A percentile compares a stretch with the other conserved stretches of the same genome.
phyloP scores from a whole-genome alignment of 2,888 invertebrate species.

The Hyposoter dolosus region DNA sequence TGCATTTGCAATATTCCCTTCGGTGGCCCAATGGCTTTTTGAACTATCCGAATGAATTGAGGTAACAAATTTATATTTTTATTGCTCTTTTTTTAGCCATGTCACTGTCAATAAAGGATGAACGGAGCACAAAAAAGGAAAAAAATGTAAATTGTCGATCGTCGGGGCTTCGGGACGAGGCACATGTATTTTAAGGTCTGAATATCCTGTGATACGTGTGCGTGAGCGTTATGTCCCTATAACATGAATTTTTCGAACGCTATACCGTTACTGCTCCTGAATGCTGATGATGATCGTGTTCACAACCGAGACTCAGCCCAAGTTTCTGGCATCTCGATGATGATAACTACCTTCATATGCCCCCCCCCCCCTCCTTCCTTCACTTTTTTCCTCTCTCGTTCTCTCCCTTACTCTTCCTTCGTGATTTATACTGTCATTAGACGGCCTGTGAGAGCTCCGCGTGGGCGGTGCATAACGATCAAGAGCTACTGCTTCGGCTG shows the following conservation, averaged over 20 bases:
- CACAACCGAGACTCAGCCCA: slow-evolving; percentile 53
- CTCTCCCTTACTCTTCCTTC: slow-evolving; percentile 50
- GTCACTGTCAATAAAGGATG: not conserved
- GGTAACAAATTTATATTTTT: not conserved
- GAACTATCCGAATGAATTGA: not conserved
- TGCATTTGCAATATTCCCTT: not conserved
- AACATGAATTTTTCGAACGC: slow-evolving; percentile 65
- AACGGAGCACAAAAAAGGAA: slow-evolving; percentile 14
- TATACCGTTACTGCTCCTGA: slow-evolving; percentile 49
- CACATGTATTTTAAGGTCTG: slow-evolving; percentile 8
- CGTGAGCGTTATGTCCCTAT: slow-evolving; percentile 38
- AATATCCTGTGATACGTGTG: slow-evolving; percentile 29
- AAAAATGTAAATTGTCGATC: slow-evolving; percentile 19
- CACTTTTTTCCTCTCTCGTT: slow-evolving; percentile 65
- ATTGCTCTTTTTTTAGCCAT: not conserved
- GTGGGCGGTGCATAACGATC: slow-evolving; percentile 79
- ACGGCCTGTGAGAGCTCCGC: slow-evolving; percentile 74
- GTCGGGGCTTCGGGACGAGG: slow-evolving; percentile 35
- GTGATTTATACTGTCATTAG: slow-evolving; percentile 81
- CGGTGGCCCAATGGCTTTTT: not conserved
- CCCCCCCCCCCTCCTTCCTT: slow-evolving; percentile 71
- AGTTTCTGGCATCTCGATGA: slow-evolving; percentile 75
- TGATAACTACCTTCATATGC: slow-evolving; percentile 77
- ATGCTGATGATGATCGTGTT: slow-evolving; percentile 52
- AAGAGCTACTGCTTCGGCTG: slow-evolving; percentile 67